Conservation (phyloP, 2,113 vertebrate species). For the Hystrix brachyura region DNA sequence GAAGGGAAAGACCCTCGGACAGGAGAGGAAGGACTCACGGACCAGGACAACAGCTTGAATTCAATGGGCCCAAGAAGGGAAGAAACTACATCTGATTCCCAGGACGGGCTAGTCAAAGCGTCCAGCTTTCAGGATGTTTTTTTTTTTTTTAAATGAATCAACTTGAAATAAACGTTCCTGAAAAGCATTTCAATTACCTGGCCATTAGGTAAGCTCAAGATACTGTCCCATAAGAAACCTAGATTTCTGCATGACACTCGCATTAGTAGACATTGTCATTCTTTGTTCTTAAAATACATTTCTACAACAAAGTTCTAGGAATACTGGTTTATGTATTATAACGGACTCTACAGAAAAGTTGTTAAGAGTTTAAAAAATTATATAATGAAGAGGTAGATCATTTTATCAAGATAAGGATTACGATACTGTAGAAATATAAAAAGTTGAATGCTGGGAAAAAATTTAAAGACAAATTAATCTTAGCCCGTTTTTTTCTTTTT, state of each 20-base stretch:
- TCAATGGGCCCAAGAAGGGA: slow-evolving; percentile 67
- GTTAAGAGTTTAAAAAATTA: background rate
- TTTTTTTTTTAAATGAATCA: slow-evolving; percentile 66
- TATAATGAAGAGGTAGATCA: slow-evolving; percentile 36
- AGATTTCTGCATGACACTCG: slow-evolving; percentile 54
- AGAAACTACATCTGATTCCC: slow-evolving; percentile 55
- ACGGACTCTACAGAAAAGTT: slow-evolving; percentile 11
- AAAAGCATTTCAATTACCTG: slow-evolving; percentile 69
- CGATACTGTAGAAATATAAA: background rate
- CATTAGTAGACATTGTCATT: slow-evolving; percentile 42
- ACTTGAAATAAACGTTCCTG: slow-evolving; percentile 52
- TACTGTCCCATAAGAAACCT: background rate
- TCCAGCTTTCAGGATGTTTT: background rate
- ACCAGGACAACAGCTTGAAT: slow-evolving; percentile 56
- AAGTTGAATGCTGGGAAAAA: background rate
- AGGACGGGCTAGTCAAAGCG: slow-evolving; percentile 31
- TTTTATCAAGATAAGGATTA: slow-evolving; percentile 47
- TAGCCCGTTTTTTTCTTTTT: slow-evolving; percentile 39
- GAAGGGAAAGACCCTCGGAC: slow-evolving; percentile 6
- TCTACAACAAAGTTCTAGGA: slow-evolving; percentile 50
- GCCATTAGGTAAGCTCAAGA: slow-evolving; percentile 54
- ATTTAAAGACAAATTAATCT: slow-evolving; percentile 27
- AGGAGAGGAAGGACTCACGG: slow-evolving; percentile 32
- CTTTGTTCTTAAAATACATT: slow-evolving; percentile 52
- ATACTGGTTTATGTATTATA: slow-evolving; percentile 29